Base-by-base conservation (phyloP, 53 echinoderm and acorn worm genomes). In the Astropecten irregularis region DNA sequence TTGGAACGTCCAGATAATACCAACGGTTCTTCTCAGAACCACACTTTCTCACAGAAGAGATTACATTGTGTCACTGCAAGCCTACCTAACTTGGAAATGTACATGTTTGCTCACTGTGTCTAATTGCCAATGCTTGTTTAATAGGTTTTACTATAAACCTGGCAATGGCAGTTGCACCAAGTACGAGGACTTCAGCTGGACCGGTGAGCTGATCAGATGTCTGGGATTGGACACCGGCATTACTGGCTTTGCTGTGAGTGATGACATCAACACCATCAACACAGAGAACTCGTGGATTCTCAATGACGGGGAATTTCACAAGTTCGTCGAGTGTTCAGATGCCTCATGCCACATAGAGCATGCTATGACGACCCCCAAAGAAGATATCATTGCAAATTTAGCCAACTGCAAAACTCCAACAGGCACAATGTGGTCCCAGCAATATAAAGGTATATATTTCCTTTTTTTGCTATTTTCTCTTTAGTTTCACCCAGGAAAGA, bases 221-320 rank as follows among this genome's bases (percentile, higher is more conserved):
- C 40, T 67, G 19, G 44, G 40, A 8, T 19, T 67, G 26, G 67
- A 67, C 67, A 67, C 40, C 67, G 16, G 7, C 26, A 34, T 39
- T 42, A 40, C 22, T 4, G 63, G 33, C 23, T 67, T 64, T 64
- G 65, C 65, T 10, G 65, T 64, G 65, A 64, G 65, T 36, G 65
- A 64, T 64, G 37, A 64, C 67, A 23, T 42, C 40, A 20, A 25
- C 22, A 67, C 67, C 19, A 42, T 42, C 42, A 42, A 40, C 67
- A 21, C 23, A 2, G 67, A 67, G 11, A 9, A 67, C 44, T 39
- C 67, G 42, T 67, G 67, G 67, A 22, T 67, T 21, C 42, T 67
- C 14, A 40, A 40, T 16, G 14, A 22, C 21, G 27, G 67, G 67
- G 25, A 5, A 25, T 59, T 59, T 26, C 0, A 64, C 2, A 15